Evolutionary conservation across 2,113 vertebrate species (phyloP), one percentile per base, ranked within the genome.

Genomic region (Bufo bufo): DNA sequence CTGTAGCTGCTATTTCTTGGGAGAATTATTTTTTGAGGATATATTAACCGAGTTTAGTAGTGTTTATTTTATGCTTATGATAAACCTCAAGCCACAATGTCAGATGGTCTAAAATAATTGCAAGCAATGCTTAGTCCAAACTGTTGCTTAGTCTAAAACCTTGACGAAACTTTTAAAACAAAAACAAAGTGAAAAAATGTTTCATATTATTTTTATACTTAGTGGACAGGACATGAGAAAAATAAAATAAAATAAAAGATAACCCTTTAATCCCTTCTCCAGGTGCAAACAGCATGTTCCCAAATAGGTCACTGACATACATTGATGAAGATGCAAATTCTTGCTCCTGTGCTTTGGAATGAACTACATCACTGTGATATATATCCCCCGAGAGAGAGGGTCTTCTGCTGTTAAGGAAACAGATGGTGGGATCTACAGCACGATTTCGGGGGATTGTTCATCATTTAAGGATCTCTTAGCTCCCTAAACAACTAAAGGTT

Each of bases 311-410:
- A 47, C 33, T 85, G 83, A 74, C 69, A 85, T 45, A 85, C 49
- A 56, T 75, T 74, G 83, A 85, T 74, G 23, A 58, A 85, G 83
- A 85, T 85, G 54, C 54, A 85, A 85, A 75, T 85, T 43, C 17
- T 52, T 75, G 33, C 23, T 85, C 66, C n/a, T 33, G 61, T 33
- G 45, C 45, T 56, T 54, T 59, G 83, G 23, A 75, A 75, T 6
- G 43, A 59, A 75, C 54, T 74, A 85, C 83, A 58, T 75, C 83
- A 47, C 71, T 59, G 2, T 85, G 66, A 85, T 74, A 74, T 85
- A 85, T 85, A 59, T 58, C 50, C 66, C 71, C 71, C 45, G 19
- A 85, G 82, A 85, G 83, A 85, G 52, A 71, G 20, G 65, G 49
- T 52, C 19, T 59, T 75, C 75, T 47, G 12, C n/a, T 59, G 72